Percentiles rank a stretch among this genome's conserved stretches.
phyloP scores from a whole-genome alignment of 2,797 vertebrate species.

The Gymnopithys bicolor region DNA sequence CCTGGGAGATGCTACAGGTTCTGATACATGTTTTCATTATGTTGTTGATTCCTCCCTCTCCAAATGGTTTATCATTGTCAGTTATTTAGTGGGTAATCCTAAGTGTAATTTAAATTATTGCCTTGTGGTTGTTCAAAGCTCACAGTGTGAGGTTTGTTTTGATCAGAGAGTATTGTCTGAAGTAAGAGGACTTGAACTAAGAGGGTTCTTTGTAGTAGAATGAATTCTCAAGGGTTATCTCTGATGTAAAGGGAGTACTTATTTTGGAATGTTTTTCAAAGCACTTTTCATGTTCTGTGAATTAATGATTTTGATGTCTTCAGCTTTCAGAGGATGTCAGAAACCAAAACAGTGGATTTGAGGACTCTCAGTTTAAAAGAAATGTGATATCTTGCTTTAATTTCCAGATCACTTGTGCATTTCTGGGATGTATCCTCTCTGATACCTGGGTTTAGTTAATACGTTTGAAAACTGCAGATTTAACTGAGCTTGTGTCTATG shows the following conservation, averaged over 20 bases:
- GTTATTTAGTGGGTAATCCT: not conserved
- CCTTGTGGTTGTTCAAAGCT: not conserved
- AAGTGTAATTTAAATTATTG: not conserved
- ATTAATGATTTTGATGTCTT: not conserved
- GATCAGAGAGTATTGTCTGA: conserved; percentile 2
- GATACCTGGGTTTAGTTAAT: not conserved
- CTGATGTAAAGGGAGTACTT: not conserved
- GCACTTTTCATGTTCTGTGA: not conserved
- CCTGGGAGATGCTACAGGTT: not conserved
- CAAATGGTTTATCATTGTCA: not conserved
- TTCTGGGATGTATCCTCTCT: not conserved
- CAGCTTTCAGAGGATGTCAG: not conserved
- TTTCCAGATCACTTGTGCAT: not conserved
- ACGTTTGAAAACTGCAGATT: not conserved
- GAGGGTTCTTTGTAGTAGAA: not conserved
- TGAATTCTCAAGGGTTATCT: not conserved
- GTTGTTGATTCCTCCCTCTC: not conserved
- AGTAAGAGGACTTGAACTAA: not conserved
- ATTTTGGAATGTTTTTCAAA: not conserved
- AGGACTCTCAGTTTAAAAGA: not conserved
- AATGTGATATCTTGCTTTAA: not conserved
- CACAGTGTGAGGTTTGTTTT: not conserved
- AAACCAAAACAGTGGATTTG: not conserved
- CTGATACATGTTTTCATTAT: not conserved
- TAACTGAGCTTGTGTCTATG: not conserved